These are phyloP conservation scores for Pyrocephalus nanus DNA, from an alignment of 2,797 vertebrate genomes.

Conservation along the genomic window DNA sequence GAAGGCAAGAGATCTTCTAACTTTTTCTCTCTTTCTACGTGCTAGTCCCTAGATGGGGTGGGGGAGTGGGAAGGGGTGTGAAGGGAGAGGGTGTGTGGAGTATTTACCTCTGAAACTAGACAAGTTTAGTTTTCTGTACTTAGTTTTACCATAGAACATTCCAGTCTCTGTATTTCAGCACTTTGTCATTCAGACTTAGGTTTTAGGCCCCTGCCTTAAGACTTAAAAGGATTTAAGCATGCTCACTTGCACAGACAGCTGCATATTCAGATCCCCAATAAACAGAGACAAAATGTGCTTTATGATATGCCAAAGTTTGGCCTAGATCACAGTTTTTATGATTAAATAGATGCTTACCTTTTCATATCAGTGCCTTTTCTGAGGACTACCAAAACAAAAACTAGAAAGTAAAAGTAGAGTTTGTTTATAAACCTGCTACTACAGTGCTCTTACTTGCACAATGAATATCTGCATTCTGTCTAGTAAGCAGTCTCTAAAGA, in stretches of 20 bases:
- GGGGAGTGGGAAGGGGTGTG: too few species aligned
- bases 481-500: neutral
- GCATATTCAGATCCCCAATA: neutral
- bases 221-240: neutral
- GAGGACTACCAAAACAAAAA: neutral
- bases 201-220: neutral
- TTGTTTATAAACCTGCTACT: neutral
- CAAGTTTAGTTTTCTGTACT: neutral
- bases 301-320: neutral
- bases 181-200: neutral
- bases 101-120: neutral
- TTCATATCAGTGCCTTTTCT: neutral
- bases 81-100: neutral
- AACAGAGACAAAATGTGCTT: neutral
- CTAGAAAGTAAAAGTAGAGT: neutral
- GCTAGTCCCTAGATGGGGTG: neutral
- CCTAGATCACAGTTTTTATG: neutral
- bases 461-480: neutral
- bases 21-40: neutral
- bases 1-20: neutral
- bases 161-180: neutral
- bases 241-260: neutral
- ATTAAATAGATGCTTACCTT: neutral
- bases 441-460: neutral
- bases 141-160: neutral